Percentiles rank a stretch among this genome's conserved stretches.
phyloP scores from a whole-genome alignment of 2,888 invertebrate species.

The Siphonodentalium dalli region DNA sequence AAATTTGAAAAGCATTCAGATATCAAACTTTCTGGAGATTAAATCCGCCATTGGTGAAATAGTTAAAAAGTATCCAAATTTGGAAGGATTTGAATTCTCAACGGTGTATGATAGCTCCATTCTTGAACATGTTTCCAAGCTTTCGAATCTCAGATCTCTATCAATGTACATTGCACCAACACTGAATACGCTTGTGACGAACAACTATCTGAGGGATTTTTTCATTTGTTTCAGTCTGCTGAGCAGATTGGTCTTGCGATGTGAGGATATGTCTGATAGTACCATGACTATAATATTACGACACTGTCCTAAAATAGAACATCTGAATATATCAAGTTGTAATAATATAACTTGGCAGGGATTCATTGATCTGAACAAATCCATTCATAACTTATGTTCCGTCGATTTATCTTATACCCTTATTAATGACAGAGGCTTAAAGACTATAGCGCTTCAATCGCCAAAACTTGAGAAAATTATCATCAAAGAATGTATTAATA shows the following conservation, averaged over 20 bases:
- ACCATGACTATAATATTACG: conserved; percentile 6
- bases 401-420: conserved; percentile 8
- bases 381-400: background rate
- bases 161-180: conserved; percentile 7
- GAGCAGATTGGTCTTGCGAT: conserved; percentile 5
- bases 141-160: conserved; percentile 5
- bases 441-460: conserved; percentile 12
- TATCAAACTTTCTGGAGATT: conserved; percentile 4
- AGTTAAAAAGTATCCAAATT: conserved; percentile 6
- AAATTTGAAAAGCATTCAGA: conserved; percentile 4
- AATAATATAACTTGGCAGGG: conserved; percentile 10
- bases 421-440: conserved; percentile 13
- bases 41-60: background rate
- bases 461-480: background rate
- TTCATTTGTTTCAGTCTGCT: conserved; percentile 3
- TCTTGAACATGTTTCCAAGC: conserved; percentile 1
- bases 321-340: conserved; percentile 9
- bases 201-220: conserved; percentile 1
- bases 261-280: conserved; percentile 12
- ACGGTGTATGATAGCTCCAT: too few relatives aligned
- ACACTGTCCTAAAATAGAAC: conserved; percentile 11
- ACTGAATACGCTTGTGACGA: background rate
- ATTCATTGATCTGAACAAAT: background rate
- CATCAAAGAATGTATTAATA: background rate
- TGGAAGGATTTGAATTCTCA: conserved; percentile 3